These are phyloP conservation scores for Neotragus moschatus DNA, from an alignment of 2,113 vertebrate species.

Conservation along the genomic window DNA sequence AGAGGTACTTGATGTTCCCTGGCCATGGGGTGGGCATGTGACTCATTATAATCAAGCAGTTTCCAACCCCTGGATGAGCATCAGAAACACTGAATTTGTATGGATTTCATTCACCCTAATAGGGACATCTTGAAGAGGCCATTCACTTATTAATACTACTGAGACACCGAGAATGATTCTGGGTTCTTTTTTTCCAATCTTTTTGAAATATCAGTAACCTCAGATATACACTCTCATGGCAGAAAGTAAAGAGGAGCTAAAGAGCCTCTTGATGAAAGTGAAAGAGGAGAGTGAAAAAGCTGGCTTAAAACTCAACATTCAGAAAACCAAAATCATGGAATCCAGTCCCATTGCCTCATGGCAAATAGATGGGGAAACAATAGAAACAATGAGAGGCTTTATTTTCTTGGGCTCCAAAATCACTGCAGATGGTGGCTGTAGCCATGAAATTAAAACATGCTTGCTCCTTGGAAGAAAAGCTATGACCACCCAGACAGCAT, in stretches of 20 bases:
- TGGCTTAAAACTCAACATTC: not conserved
- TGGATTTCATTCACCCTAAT: not conserved
- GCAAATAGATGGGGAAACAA: not conserved
- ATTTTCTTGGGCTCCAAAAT: not conserved
- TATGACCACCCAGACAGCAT: not conserved
- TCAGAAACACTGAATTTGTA: not conserved
- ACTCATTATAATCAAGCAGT: not conserved
- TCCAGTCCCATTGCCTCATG: not conserved
- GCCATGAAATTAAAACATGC: not conserved
- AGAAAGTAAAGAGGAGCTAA: not conserved
- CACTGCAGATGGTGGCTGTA: not conserved
- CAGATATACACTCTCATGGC: not conserved
- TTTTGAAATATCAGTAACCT: not conserved
- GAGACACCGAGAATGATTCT: not conserved
- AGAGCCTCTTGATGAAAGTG: not conserved
- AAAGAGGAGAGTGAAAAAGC: not conserved
- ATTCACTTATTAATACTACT: not conserved
- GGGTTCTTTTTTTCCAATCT: not conserved
- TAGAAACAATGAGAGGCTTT: not conserved
- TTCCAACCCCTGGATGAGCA: not conserved
- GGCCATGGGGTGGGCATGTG: not conserved
- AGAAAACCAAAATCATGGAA: not conserved
- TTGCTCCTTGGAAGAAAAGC: not conserved
- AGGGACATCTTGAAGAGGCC: not conserved
- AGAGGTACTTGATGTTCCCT: not conserved